Evolutionary conservation across 2,888 invertebrate species (phyloP), one percentile per base, ranked within the genome.

Genomic region (Hemaris fuciformis): DNA sequence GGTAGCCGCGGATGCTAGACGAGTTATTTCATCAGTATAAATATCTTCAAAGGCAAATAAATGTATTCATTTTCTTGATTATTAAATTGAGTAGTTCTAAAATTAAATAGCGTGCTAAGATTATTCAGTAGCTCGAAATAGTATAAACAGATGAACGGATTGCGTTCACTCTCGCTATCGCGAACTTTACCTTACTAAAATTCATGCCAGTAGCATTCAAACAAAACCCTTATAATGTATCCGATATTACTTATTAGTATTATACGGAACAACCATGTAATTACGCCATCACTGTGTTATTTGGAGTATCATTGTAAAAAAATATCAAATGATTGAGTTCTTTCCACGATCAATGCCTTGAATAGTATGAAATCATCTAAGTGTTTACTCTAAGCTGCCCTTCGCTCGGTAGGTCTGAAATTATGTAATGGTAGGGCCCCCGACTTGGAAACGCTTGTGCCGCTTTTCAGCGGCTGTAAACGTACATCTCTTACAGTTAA

Each of bases 361-460:
- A 88, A 87, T 87, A 78, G 76, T 81, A 88, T 89, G 88, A 89
- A 87, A 88, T 89, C 87, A 88, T 87, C 86, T 73, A 77, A 84
- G 77, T 88, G 82, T 87, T 88, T 87, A 42, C 56, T 38, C 38
- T 71, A 76, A 75, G 69, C 73, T 80, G 88, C 82, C 87, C 84
- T 85, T 87, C 85, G 79, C 81, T 77, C 80, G 77, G 80, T 78
- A 74, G 48, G 48, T 25, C 27, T 27, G 15, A 80, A 72, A 75
- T 86, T 83, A 80, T 77, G 84, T 84, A 86, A 84, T 73, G 72
- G 71, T 77, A 75, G 68, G 64, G 76, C 74, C 74, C 67, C 67
- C 69, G 67, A 70, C 69, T 72, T 68, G 63, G 62, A 75, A 71
- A 72, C 69, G 73, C 72, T 74, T 77, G 77, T 77, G 75, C 72